Evolutionary conservation across 2,888 invertebrate genomes (phyloP), one percentile per base, ranked within the genome.

Genomic region (Erannis defoliaria): DNA sequence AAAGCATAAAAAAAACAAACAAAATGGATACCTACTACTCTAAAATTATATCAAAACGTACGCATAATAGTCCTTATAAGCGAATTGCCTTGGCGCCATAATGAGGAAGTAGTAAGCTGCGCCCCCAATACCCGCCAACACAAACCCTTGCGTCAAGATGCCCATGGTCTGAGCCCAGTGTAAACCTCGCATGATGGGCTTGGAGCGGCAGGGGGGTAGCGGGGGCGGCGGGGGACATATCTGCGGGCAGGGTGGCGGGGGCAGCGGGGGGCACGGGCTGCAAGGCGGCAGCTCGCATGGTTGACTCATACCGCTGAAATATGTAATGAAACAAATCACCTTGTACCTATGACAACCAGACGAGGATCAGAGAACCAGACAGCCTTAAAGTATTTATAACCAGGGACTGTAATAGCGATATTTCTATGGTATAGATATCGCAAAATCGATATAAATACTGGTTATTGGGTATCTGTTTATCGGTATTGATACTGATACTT

Each of bases 31-130:
- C 2, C 8, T 26, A 8, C 26, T 26, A 26, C 26, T 26, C 4
- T 19, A 18, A 19, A 9, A 12, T 2, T 12, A 19, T 4, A 12
- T 10, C 2, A 16, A 19, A 40, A 21, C 42, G n/a, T 42, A 42
- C 42, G 12, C 21, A n/a, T 97, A 97, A 83, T 95, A 97, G 33
- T 96, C 95, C 37, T 94, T 95, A 73, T 97, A 97, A 50, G 83
- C 88, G 9, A 85, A 79, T 71, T 94, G 95, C 55, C 94, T 94
- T 0, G 94, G 93, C 43, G 94, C 86, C 51, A 88, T 93, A 19
- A 95, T 71, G 0, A 93, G 31, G 0, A 91, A 2, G 72, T 96
- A 95, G 62, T 86, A 82, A 0, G 83, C 81, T 0, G 88, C 43
- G 0, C 94, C 94, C 2, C 84, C 79, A 0, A 82, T 23, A 0